Percentiles rank a stretch among this genome's conserved stretches.
phyloP scores from a whole-genome alignment of 2,888 invertebrate species.

The Acheta domesticus region DNA sequence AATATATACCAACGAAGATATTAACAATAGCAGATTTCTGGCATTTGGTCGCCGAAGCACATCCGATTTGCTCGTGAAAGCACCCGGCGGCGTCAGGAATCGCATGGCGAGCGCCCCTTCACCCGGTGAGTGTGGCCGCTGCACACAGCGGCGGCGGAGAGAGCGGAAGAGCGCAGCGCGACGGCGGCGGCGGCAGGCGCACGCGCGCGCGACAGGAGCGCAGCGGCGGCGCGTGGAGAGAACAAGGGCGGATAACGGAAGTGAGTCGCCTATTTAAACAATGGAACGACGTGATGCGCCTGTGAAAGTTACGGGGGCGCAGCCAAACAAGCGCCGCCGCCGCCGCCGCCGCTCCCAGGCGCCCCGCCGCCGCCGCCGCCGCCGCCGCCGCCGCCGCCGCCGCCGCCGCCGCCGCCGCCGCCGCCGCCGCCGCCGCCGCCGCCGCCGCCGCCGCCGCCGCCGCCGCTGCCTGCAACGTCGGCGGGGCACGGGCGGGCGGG shows the following conservation, averaged over 20 bases:
- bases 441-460: neutral
- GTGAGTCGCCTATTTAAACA: slow-evolving; percentile 32
- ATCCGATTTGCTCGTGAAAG: no score
- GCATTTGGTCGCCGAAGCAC: no score
- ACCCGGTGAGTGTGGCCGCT: no score
- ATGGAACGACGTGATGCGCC: slow-evolving; percentile 28
- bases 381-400: neutral
- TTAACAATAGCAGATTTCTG: no score
- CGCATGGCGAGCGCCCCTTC: no score
- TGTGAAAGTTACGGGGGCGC: slow-evolving; percentile 22
- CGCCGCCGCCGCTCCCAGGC: neutral
- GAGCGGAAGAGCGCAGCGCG: no score
- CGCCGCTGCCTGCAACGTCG: neutral
- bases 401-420: neutral
- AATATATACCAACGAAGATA: no score
- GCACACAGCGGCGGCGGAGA: no score
- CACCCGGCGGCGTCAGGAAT: no score
- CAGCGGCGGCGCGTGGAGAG: neutral
- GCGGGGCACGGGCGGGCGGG: no score
- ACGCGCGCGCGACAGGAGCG: neutral
- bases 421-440: neutral
- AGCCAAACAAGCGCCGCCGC: neutral
- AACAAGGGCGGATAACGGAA: slow-evolving; percentile 26
- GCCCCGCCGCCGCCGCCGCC: neutral
- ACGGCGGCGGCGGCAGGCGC: no score